These are phyloP conservation scores for Stichopus horrens DNA, from an alignment of 53 echinoderm and acorn worm genomes.

Conservation along the genomic window DNA sequence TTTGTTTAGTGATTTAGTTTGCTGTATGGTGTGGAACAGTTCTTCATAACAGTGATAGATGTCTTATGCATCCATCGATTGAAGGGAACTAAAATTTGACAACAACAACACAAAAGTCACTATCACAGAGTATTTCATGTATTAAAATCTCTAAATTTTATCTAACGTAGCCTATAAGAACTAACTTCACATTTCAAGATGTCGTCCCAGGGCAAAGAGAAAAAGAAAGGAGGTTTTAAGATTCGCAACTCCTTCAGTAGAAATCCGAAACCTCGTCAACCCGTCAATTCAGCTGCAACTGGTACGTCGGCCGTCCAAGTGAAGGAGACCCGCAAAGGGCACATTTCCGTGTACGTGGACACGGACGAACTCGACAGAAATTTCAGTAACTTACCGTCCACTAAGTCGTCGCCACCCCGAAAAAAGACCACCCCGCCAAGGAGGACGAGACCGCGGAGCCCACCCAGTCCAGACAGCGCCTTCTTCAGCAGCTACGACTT, in stretches of 20 bases:
- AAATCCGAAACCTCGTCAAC: neutral
- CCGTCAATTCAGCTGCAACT: constrained; percentile 22
- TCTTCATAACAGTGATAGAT: too few species aligned
- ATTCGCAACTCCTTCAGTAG: neutral
- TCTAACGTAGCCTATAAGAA: too few species aligned
- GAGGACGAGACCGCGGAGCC: neutral
- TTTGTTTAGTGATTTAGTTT: too few species aligned
- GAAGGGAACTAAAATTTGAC: too few species aligned
- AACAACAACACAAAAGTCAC: too few species aligned
- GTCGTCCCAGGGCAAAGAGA: constrained; percentile 1
- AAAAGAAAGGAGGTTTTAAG: constrained; percentile 1
- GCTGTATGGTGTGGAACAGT: too few species aligned
- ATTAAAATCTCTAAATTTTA: too few species aligned
- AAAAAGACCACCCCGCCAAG: neutral
- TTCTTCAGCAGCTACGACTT: constrained; percentile 18
- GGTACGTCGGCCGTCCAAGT: constrained; percentile 33
- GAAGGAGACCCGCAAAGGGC: constrained; percentile 42
- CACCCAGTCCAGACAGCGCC: constrained; percentile 19
- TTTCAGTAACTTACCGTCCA: neutral
- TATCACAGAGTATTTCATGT: too few species aligned
- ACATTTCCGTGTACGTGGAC: constrained; percentile 17
- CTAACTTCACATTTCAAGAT: neutral
- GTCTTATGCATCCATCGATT: too few species aligned
- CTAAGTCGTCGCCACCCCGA: neutral
- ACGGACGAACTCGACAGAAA: constrained; percentile 11